These are phyloP conservation scores for Pardalotus punctatus DNA, from an alignment of 2,113 vertebrate species.

Conservation along the genomic window DNA sequence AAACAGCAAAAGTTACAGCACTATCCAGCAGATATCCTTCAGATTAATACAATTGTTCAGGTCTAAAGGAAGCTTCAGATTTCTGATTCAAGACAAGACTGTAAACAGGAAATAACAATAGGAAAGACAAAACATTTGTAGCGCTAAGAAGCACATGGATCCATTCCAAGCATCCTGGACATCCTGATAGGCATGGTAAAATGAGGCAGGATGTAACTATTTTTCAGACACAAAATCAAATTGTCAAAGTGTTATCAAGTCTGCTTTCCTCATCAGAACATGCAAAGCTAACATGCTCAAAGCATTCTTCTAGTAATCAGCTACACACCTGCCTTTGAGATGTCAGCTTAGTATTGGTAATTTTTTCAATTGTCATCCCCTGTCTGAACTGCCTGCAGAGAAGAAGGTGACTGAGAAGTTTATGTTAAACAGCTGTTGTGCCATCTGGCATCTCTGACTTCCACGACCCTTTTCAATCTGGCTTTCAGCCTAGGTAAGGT, in stretches of 20 bases:
- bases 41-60: not conserved
- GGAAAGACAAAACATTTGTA: not conserved
- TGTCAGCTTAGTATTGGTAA: not conserved
- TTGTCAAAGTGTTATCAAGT: not conserved
- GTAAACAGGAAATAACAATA: not conserved
- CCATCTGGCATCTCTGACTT: constrained; percentile 62
- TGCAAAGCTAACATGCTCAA: not conserved
- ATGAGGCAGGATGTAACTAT: not conserved
- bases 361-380: not conserved
- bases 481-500: constrained; percentile 46
- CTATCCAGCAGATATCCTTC: not conserved
- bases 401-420: constrained; percentile 54
- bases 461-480: constrained; percentile 30
- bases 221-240: not conserved
- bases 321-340: not conserved
- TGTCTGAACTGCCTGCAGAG: not conserved
- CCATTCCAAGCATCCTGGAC: not conserved
- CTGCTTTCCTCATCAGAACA: not conserved
- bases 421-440: constrained; percentile 44
- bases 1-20: not conserved
- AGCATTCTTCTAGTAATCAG: not conserved
- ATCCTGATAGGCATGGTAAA: not conserved
- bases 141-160: not conserved
- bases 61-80: not conserved
- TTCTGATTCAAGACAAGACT: not conserved